Evolutionary conservation across 2,888 invertebrate genomes (phyloP).

Genomic region (Notocelia uddmanniana): DNA sequence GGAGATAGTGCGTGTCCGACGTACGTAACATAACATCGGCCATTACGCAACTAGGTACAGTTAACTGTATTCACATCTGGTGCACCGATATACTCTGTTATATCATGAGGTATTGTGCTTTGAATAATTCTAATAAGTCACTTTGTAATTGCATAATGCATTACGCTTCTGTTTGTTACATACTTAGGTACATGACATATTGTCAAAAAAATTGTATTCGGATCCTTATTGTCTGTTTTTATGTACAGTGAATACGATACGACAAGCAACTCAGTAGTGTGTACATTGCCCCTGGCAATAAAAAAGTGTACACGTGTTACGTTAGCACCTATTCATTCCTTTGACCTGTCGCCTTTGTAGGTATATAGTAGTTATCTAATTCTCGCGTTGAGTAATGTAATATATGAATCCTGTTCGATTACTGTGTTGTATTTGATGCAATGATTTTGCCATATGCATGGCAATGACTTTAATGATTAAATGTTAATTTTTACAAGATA

Average conservation of each 20-base stretch:
- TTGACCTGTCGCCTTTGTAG: conserved; percentile 15
- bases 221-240: conserved; percentile 4
- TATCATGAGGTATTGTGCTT: conserved; percentile 54
- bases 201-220: conserved; percentile 12
- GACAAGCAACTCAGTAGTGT: background rate
- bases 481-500: background rate
- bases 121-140: conserved; percentile 47
- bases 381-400: conserved; percentile 5
- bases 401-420: conserved; percentile 20
- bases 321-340: conserved; percentile 4
- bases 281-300: background rate
- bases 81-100: conserved; percentile 60
- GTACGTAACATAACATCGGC: conserved; percentile 62
- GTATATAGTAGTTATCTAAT: conserved; percentile 28
- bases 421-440: conserved; percentile 3
- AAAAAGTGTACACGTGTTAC: conserved; percentile 18
- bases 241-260: background rate
- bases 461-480: no score
- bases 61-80: conserved; percentile 59
- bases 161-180: conserved; percentile 35
- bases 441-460: background rate
- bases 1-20: conserved; percentile 76
- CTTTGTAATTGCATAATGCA: conserved; percentile 43
- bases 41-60: conserved; percentile 67
- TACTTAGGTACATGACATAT: background rate